These are phyloP conservation scores for Dicroscelio sp. DNA, from an alignment of 2,888 invertebrate species.

Conservation along the genomic window DNA sequence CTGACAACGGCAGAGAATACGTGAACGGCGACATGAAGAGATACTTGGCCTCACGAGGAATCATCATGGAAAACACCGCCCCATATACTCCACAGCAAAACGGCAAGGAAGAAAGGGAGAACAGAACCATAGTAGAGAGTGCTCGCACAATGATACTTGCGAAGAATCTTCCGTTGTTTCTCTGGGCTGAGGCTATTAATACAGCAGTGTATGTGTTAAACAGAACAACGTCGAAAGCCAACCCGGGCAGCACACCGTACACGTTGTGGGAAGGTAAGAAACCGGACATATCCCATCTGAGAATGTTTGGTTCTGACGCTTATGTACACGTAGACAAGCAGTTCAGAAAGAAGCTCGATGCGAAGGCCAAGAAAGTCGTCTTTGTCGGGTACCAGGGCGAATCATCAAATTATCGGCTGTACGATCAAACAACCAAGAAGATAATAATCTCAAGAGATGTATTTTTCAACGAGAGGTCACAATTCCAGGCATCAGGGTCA, in stretches of 20 bases:
- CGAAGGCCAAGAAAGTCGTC: conserved; percentile 43
- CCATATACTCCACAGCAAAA: conserved; percentile 80
- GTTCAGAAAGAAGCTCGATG: conserved; percentile 66
- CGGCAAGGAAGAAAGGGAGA: conserved; percentile 58
- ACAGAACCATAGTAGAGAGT: conserved; percentile 61
- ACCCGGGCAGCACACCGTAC: conserved; percentile 45
- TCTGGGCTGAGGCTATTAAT: conserved; percentile 62
- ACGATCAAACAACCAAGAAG: background rate
- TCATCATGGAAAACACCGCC: conserved; percentile 52
- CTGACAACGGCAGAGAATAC: conserved; percentile 25
- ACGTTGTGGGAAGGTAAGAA: conserved; percentile 60
- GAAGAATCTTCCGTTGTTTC: conserved; percentile 31
- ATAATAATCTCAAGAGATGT: conserved; percentile 9
- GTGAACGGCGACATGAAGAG: conserved; percentile 41
- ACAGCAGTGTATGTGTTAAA: conserved; percentile 74
- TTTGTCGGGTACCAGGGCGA: conserved; percentile 75
- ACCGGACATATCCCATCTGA: conserved; percentile 49
- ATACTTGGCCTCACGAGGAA: conserved; percentile 56
- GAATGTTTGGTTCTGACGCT: conserved; percentile 53
- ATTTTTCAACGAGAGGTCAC: background rate
- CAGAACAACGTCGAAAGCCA: background rate
- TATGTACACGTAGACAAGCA: conserved; percentile 70
- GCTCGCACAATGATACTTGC: conserved; percentile 55
- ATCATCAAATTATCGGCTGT: conserved; percentile 53
- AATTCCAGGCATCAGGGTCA: background rate